Percentiles rank a stretch among this genome's conserved stretches.
Conservation (phyloP, 1,140 invertebrate species). For the Heliconius melpomene region DNA sequence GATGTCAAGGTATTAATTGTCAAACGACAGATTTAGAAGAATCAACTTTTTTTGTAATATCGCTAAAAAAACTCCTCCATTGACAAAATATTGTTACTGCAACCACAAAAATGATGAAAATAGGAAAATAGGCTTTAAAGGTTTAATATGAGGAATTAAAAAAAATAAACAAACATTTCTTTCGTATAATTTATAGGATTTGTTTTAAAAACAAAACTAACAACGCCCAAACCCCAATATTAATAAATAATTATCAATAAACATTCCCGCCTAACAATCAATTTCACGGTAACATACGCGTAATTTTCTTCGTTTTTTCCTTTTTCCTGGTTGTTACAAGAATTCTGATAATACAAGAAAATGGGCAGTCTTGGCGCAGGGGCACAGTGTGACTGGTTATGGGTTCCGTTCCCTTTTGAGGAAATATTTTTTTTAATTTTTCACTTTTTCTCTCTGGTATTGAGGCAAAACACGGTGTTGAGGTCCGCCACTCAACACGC, state of each 20-base stretch:
- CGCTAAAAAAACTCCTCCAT: not conserved
- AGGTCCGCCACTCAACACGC: no score
- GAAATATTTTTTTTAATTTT: no score
- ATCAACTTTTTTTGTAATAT: not conserved
- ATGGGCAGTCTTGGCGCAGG: not conserved
- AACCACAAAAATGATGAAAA: not conserved
- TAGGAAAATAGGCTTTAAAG: no score
- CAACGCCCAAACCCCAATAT: no score
- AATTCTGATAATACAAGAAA: not conserved
- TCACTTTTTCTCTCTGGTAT: no score
- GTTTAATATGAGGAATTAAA: no score
- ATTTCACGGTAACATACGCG: not conserved
- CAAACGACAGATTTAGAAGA: constrained; percentile 33
- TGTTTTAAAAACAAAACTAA: not conserved
- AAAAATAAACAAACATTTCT: no score
- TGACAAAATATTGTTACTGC: not conserved
- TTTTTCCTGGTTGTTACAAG: not conserved
- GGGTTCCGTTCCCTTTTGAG: no score
- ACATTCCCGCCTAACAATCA: not conserved
- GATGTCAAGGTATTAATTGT: constrained; percentile 45
- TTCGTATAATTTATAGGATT: no score
- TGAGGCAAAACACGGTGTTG: no score
- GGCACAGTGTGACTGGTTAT: no score
- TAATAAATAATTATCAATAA: not conserved
- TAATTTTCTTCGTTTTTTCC: not conserved